Conservation (phyloP, 2,888 invertebrate genomes). For the Agonopterix arenella region DNA sequence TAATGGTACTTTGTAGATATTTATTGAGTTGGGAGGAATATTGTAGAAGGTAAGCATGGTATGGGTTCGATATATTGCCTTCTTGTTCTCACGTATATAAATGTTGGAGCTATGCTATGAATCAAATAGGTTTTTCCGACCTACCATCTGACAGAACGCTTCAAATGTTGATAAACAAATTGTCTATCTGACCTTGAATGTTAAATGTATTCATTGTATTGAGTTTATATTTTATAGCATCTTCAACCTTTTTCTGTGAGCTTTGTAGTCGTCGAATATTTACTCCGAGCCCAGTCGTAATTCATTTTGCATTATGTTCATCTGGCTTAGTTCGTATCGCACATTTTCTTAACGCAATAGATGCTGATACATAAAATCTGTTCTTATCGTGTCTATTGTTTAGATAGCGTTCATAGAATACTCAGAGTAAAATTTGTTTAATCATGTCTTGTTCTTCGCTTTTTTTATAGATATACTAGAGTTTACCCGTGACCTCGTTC, state of each 20-base stretch:
- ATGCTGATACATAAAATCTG: slow-evolving; percentile 12
- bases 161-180: too few species aligned
- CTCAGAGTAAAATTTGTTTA: too few species aligned
- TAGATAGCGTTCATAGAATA: too few species aligned
- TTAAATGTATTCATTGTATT: background rate
- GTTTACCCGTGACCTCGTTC: too few species aligned
- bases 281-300: background rate
- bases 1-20: slow-evolving; percentile 19
- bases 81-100: too few species aligned
- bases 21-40: slow-evolving; percentile 12
- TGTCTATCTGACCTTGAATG: too few species aligned
- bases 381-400: too few species aligned
- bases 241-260: background rate
- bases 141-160: too few species aligned
- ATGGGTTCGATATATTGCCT: slow-evolving; percentile 1
- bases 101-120: too few species aligned
- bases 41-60: slow-evolving; percentile 17
- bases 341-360: slow-evolving; percentile 21
- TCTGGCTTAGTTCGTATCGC: slow-evolving; percentile 29
- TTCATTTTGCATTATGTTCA: slow-evolving; percentile 6
- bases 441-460: too few species aligned
- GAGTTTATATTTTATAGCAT: background rate
- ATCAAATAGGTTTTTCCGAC: too few species aligned
- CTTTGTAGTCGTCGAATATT: background rate
- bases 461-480: too few species aligned